phyloP scores from a whole-genome alignment of 2,113 vertebrate species.

The Lepus europaeus region DNA sequence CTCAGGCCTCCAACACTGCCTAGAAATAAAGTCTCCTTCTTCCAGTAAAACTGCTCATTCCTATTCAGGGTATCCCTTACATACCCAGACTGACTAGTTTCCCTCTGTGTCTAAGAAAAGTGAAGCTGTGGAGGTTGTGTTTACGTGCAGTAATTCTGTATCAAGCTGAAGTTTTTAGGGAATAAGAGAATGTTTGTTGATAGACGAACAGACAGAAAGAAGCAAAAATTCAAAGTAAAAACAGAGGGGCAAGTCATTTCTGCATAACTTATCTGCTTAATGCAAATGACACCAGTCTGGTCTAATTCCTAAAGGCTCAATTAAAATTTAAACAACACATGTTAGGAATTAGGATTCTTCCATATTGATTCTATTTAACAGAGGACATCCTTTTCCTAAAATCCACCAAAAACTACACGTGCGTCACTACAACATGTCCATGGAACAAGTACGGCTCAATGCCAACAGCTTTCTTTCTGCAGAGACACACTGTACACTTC shows the following conservation, averaged over 20 bases:
- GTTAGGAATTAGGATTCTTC: neutral
- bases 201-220: neutral
- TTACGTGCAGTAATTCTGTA: conserved; percentile 42
- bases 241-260: neutral
- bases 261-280: neutral
- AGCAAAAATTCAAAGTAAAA: conserved; percentile 13
- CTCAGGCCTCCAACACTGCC: conserved; percentile 6
- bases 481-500: neutral
- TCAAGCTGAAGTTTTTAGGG: conserved; percentile 20
- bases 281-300: neutral
- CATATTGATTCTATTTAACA: neutral
- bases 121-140: neutral
- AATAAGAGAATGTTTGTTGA: conserved; percentile 2
- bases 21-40: conserved; percentile 53
- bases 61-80: neutral
- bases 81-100: neutral
- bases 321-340: neutral
- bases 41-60: neutral
- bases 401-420: neutral
- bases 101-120: conserved; percentile 7
- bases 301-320: conserved; percentile 12
- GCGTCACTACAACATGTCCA: neutral
- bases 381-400: neutral
- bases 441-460: neutral
- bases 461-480: neutral